Evolutionary conservation across 2,797 vertebrate species (phyloP).

Genomic region (Hydrophis major): DNA sequence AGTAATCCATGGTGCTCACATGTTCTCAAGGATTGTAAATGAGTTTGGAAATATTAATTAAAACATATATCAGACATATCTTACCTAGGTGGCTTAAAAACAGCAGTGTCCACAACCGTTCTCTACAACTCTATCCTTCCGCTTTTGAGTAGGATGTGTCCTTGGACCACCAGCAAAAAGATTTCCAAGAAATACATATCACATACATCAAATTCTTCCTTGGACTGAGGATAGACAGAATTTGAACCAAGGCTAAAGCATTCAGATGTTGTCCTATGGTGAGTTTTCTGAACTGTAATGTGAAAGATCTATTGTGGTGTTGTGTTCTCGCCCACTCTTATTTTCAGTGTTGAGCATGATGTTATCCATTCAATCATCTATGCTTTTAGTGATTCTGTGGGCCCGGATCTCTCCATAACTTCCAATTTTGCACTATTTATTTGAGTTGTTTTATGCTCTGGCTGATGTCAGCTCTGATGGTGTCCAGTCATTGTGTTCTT

Average conservation of each 20-base stretch:
- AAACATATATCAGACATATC: not conserved
- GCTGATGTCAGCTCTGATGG: no score
- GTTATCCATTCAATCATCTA: no score
- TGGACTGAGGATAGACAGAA: not conserved
- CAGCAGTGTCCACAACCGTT: no score
- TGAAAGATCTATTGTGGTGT: not conserved
- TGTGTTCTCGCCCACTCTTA: not conserved
- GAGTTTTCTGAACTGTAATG: no score
- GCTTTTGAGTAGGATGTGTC: not conserved
- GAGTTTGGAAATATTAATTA: slow-evolving; percentile 9
- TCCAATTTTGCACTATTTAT: no score
- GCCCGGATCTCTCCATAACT: no score
- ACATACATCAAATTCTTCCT: not conserved
- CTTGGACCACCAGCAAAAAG: not conserved
- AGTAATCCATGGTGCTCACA: not conserved
- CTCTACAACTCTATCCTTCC: not conserved
- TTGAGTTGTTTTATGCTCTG: no score
- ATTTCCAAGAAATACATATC: not conserved
- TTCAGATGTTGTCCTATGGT: no score
- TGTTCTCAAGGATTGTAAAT: slow-evolving; percentile 14
- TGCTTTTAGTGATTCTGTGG: no score
- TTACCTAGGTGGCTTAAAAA: not conserved
- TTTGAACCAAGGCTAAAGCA: no score
- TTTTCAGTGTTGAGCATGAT: not conserved
- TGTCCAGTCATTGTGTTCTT: no score